A percentile compares a stretch with the other conserved stretches of the same genome.
Conservation (phyloP, 2,113 vertebrate genomes). For the Ageneiosus marmoratus region DNA sequence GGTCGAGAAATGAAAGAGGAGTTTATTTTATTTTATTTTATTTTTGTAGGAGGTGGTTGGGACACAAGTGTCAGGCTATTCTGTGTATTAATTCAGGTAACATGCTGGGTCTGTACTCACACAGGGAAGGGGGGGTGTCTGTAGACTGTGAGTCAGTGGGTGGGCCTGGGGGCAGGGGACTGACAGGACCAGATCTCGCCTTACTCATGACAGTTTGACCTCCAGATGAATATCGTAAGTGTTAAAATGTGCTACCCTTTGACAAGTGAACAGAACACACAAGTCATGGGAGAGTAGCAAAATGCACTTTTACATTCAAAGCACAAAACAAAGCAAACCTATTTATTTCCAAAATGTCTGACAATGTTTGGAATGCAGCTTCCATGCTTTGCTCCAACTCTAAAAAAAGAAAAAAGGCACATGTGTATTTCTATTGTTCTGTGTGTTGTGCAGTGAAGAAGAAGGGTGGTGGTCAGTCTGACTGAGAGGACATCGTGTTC, state of each 20-base stretch:
- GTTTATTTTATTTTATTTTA: not conserved
- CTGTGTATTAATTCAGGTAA: constrained; percentile 69
- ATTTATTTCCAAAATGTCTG: not conserved
- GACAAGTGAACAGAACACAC: constrained; percentile 31
- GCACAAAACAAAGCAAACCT: not conserved
- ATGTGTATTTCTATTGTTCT: constrained; percentile 39
- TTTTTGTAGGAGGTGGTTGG: constrained; percentile 41
- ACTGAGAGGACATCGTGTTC: constrained; percentile 47
- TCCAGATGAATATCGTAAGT: constrained; percentile 43
- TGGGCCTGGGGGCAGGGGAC: constrained; percentile 52
- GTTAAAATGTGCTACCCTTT: constrained; percentile 4
- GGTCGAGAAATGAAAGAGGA: not conserved
- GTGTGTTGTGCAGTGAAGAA: constrained; percentile 14
- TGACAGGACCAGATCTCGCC: constrained; percentile 23
- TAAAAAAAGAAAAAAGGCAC: not conserved
- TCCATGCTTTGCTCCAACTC: not conserved
- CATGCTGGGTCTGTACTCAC: constrained; percentile 60
- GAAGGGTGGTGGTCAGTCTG: constrained; percentile 37
- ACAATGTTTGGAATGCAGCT: constrained; percentile 16
- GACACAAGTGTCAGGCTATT: constrained; percentile 58
- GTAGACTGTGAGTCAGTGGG: constrained; percentile 54
- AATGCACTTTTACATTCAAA: not conserved
- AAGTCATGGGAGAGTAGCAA: not conserved
- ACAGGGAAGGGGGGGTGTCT: constrained; percentile 44
- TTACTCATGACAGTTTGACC: not conserved